Evolutionary conservation across 2,113 vertebrate species (phyloP).

Genomic region (Chauna torquata): DNA sequence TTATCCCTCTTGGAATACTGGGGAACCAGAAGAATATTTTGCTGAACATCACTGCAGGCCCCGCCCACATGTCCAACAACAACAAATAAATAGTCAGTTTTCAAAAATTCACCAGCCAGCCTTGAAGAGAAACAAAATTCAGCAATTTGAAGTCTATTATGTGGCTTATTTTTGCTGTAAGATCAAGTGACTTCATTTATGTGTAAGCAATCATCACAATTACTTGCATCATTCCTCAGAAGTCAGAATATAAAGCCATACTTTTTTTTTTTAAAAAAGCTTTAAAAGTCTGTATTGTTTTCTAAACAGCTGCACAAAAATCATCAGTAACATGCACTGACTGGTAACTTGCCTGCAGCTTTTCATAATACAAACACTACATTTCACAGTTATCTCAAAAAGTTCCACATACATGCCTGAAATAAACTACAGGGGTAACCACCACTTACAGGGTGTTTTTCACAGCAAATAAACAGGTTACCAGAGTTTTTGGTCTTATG

Average conservation of each 20-base stretch:
- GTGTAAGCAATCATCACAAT: neutral
- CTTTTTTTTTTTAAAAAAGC: neutral
- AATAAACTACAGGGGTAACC: neutral
- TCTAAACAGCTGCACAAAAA: neutral
- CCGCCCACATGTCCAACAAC: conserved; percentile 90
- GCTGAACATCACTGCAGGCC: conserved; percentile 92
- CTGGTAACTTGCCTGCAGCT: neutral
- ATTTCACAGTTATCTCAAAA: neutral
- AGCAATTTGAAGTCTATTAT: neutral
- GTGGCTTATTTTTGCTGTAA: neutral
- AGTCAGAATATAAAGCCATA: neutral
- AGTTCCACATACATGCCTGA: neutral
- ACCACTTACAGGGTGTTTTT: neutral
- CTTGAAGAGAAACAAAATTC: conserved; percentile 71
- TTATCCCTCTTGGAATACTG: conserved; percentile 87
- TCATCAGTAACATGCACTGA: neutral
- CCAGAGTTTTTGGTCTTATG: neutral
- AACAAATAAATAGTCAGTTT: conserved; percentile 87
- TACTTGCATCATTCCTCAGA: neutral
- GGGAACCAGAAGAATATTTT: conserved; percentile 83
- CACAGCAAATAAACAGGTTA: neutral
- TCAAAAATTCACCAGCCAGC: conserved; percentile 88
- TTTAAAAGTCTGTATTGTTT: neutral
- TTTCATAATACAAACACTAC: neutral
- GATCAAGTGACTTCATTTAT: neutral